These are phyloP conservation scores for Dendroctonus valens DNA, from an alignment of 1,140 invertebrate genomes.

Conservation along the genomic window DNA sequence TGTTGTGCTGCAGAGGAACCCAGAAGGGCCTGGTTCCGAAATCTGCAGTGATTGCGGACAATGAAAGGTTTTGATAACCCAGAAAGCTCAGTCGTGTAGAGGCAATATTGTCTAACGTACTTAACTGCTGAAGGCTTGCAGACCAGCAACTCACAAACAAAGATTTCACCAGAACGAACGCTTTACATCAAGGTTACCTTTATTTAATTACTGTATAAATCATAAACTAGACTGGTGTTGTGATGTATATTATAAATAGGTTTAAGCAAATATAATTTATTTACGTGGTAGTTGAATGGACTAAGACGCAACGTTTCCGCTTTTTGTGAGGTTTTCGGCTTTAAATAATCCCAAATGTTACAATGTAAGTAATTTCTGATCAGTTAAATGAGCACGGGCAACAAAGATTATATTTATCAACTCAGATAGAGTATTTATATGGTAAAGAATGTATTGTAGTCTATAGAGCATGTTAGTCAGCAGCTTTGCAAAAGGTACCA, in stretches of 20 bases:
- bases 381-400: background rate
- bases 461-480: background rate
- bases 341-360: background rate
- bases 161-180: no score
- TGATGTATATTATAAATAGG: constrained; percentile 34
- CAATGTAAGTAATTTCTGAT: background rate
- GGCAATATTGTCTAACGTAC: background rate
- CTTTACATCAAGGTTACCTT: background rate
- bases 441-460: background rate
- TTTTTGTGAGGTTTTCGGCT: background rate
- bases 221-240: constrained; percentile 38
- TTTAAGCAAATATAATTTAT: constrained; percentile 20
- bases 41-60: constrained; percentile 61
- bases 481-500: background rate
- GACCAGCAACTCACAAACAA: constrained; percentile 1
- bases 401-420: background rate
- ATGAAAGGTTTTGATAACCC: constrained; percentile 38
- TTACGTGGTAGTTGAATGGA: background rate
- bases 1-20: constrained; percentile 73
- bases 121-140: background rate
- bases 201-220: constrained; percentile 13
- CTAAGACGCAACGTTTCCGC: background rate
- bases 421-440: background rate
- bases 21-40: constrained; percentile 75
- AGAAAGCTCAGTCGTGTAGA: background rate